Evolutionary conservation across 2,888 invertebrate genomes (phyloP).

Genomic region (Hyposoter didymator): DNA sequence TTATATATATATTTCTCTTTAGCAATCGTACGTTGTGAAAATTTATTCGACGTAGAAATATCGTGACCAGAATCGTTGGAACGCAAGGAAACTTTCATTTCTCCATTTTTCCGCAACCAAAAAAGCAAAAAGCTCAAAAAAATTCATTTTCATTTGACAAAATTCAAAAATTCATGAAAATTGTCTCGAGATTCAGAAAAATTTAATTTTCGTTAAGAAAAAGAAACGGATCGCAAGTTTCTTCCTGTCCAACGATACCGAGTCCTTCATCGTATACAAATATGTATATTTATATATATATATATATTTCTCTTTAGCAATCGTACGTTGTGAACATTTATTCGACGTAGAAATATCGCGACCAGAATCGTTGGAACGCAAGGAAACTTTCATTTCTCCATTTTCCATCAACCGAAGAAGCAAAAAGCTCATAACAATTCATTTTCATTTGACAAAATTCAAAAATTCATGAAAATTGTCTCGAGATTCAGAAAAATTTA

Average conservation of each 20-base stretch:
- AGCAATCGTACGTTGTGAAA: conserved; percentile 52
- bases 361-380: not conserved
- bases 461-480: too few relatives aligned
- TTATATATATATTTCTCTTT: conserved; percentile 28
- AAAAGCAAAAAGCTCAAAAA: not conserved
- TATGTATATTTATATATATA: conserved; percentile 41
- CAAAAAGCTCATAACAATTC: too few relatives aligned
- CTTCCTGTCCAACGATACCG: too few relatives aligned
- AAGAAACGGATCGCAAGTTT: too few relatives aligned
- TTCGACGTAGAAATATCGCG: conserved; percentile 49
- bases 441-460: too few relatives aligned
- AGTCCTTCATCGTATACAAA: too few relatives aligned
- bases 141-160: too few relatives aligned
- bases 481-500: too few relatives aligned
- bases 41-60: conserved; percentile 55
- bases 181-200: too few relatives aligned
- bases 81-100: not conserved
- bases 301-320: conserved; percentile 33
- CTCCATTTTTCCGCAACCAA: not conserved
- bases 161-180: too few relatives aligned
- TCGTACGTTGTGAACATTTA: conserved; percentile 52
- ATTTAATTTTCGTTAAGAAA: too few relatives aligned
- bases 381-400: not conserved
- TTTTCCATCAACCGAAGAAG: not conserved
- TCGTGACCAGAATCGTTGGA: not conserved